Evolutionary conservation across 1,140 invertebrate genomes (phyloP), one percentile per base, ranked within the genome.

Genomic region (Drosophila nasuta): DNA sequence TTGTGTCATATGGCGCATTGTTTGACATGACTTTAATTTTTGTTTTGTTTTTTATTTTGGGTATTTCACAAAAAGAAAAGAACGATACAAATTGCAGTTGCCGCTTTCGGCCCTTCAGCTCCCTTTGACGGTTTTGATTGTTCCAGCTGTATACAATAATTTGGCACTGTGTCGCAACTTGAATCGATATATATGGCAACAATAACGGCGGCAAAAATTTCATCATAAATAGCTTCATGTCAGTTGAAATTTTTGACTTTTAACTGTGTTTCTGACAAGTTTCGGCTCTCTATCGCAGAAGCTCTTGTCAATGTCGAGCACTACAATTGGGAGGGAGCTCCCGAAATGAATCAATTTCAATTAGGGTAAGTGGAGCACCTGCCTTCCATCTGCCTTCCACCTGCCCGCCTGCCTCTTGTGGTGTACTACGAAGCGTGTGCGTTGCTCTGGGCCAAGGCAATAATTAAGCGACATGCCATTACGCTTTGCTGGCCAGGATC

Each of bases 391-490:
- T 17, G 10, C 8, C 51, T 28, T 6, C 17, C 20, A 10, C 10
- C 57, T 45, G 49, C 5, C 35, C 10, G 20, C 5, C 49, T 13
- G 38, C 2, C 15, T 10, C 35, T n/a, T 35, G 52, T 59, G 57
- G 20, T 38, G n/a, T 30, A 4, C 20, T 4, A 25, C 20, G 20
- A 25, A 45, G 4, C 28, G 48, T 28, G 13, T 35, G 10, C 28
- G n/a, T 15, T 25, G 35, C 25, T 58, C 11, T 49, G 41, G 41
- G 38, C 11, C 38, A 49, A 48, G 45, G 20, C 49, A 63, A 43
- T 83, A 87, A 87, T 87, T 87, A 83, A 88, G 80, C 77, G 77
- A 74, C 74, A 81, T 88, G 83, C 79, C 75, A 82, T 82, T 82
- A 83, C 62, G 72, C 67, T 63, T 48, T 52, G 57, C 62, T 68